Base-by-base conservation (phyloP, 2,888 invertebrate genomes). In the Alitta virens region DNA sequence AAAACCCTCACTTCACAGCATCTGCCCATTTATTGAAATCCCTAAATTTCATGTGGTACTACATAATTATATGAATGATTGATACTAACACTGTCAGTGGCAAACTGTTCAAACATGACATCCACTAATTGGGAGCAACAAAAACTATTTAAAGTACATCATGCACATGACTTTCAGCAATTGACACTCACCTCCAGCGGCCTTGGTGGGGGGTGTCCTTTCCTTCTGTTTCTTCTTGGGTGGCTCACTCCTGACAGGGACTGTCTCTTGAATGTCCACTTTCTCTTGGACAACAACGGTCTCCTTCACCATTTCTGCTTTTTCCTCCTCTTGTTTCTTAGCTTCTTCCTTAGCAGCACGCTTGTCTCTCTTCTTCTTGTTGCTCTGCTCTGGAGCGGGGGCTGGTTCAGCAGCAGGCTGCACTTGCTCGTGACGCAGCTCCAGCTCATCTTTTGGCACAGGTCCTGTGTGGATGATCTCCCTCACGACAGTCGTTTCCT, bases 391-490 rank as follows among this genome's bases (percentile, higher is more conserved):
- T 1, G 2, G 12, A 2, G 18, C 3, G 26, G 27, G 50, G 1
- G 26, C 50, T 1, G 49, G 21, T 25, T 25, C 59, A 1, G 26
- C 59, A 2, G 26, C 50, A 21, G 18, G 27, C 21, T 50, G 49
- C 21, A 21, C 26, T 62, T 72, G 75, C 24, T 68, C 64, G 56
- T 74, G 74, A 52, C 75, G 76, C 67, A 88, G 80, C 78, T 87
- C 87, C 66, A 87, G 80, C 68, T 91, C 91, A 84, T 92, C 92
- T 85, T 91, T 92, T 57, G 92, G 92, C 72, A 69, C 60, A 18
- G 67, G 25, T 38, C 25, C 33, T 3, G 18, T 24, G 49, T 65
- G 63, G 33, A 53, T 1, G 7, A 40, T 25, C 50, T 65, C 60
- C 25, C 33, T 40, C 2, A 60, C 49, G 9, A 40, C 57, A 5